A percentile compares a stretch with the other conserved stretches of the same genome.
These are phyloP conservation scores for Lophotis ruficrista DNA, from an alignment of 2,113 vertebrate species.

Conservation along the genomic window DNA sequence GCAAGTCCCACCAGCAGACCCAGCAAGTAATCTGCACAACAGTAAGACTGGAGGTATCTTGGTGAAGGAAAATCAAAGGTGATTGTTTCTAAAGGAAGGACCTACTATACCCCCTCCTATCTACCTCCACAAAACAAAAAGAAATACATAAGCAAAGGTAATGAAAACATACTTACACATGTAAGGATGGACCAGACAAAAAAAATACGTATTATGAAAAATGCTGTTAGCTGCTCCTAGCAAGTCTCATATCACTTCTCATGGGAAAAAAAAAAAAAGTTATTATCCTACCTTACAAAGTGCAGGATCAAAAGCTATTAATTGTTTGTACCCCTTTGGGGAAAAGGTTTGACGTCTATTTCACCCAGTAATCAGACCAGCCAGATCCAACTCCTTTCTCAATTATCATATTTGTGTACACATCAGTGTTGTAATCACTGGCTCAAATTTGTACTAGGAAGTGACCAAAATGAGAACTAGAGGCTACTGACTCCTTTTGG, in stretches of 20 bases:
- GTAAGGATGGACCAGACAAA: background rate
- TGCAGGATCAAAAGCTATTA: background rate
- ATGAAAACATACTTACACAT: background rate
- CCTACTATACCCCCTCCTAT: background rate
- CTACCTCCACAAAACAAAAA: background rate
- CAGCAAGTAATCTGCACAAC: background rate
- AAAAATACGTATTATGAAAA: background rate
- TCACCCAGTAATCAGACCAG: background rate
- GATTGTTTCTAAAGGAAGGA: background rate
- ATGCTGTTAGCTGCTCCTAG: background rate
- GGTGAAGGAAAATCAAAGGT: conserved; percentile 1
- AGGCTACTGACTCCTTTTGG: background rate
- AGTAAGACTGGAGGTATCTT: conserved; percentile 22
- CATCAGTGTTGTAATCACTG: background rate
- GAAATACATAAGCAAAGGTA: background rate
- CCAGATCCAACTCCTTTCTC: background rate
- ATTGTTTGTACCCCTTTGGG: background rate
- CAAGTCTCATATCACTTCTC: background rate
- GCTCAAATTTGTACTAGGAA: background rate
- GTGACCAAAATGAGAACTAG: background rate
- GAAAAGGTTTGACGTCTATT: background rate
- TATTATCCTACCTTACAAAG: background rate
- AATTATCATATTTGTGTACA: background rate
- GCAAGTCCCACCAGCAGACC: background rate
- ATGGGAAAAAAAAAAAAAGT: background rate